Base-by-base conservation (phyloP, 1,140 invertebrate genomes). In the Drosophila nigrodunni region DNA sequence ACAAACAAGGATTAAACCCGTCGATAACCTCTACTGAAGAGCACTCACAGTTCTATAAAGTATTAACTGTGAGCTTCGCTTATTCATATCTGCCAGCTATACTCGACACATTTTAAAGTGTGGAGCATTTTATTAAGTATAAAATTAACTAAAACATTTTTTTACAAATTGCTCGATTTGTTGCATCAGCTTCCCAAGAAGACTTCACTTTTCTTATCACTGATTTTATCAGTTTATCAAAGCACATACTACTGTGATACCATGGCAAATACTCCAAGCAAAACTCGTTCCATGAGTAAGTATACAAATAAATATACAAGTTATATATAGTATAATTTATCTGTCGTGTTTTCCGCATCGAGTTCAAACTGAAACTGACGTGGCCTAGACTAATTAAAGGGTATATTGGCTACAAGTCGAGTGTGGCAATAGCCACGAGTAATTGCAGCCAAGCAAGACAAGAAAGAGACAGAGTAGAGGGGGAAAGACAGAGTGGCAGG, bases 341-440 rank as follows among this genome's bases (percentile, higher is more conserved):
- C n/a, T 61, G 60, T 8, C 47, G 37, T 72, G 60, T 47, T 66
- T 77, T 64, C 65, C 67, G 71, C 49, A 68, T 58, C 44, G 54
- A 35, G n/a, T 25, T 18, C 44, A 50, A 21, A 55, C 64, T 41
- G 30, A 9, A 18, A 59, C 52, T 61, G 71, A 69, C 65, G 71
- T 68, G 64, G 39, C 57, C 0, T 62, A 13, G 55, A 34, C 18
- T 43, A 44, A 68, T 67, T 46, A 46, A 74, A 68, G 57, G 57
- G 64, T 74, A 74, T 61, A 39, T 47, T 13, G 43, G 41, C 35
- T 73, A 35, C 13, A 30, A 11, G 30, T 25, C 7, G 15, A 52
- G 15, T 41, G 35, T 55, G 54, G 35, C 30, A 58, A 61, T n/a
- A 55, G 21, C 18, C 43, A 58, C 61, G 8, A 5, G 8, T 55